Evolutionary conservation across 1,140 invertebrate species (phyloP).

Genomic region (Chrysomallon squamiferum): DNA sequence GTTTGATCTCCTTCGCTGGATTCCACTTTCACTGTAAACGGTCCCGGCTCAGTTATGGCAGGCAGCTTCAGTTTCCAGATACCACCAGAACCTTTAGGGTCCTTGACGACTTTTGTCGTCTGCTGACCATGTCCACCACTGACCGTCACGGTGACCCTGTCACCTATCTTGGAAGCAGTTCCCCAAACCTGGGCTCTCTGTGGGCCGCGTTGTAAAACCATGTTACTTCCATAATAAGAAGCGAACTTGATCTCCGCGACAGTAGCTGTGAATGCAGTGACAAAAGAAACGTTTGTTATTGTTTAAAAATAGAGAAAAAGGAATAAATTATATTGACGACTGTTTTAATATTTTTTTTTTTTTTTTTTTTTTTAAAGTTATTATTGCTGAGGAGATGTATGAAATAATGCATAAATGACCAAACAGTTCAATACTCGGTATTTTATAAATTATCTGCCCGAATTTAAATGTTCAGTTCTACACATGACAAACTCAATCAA

Average conservation of each 20-base stretch:
- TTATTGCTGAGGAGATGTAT: too few species aligned
- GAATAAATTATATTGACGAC: too few species aligned
- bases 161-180: slow-evolving; percentile 22
- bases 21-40: slow-evolving; percentile 18
- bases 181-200: slow-evolving; percentile 44
- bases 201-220: slow-evolving; percentile 46
- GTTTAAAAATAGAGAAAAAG: too few species aligned
- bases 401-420: too few species aligned
- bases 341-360: too few species aligned
- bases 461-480: too few species aligned
- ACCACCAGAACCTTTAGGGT: neutral
- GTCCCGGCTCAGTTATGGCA: slow-evolving; percentile 9
- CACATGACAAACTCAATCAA: too few species aligned
- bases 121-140: neutral
- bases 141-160: slow-evolving; percentile 17
- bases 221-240: slow-evolving; percentile 37
- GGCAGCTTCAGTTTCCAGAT: slow-evolving; percentile 25
- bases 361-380: too few species aligned
- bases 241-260: slow-evolving; percentile 8
- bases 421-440: too few species aligned
- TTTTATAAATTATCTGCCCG: too few species aligned
- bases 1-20: slow-evolving; percentile 13
- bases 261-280: too few species aligned
- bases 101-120: neutral
- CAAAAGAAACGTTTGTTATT: too few species aligned